phyloP scores from a whole-genome alignment of 1,140 invertebrate genomes.

The Cydia splendana region DNA sequence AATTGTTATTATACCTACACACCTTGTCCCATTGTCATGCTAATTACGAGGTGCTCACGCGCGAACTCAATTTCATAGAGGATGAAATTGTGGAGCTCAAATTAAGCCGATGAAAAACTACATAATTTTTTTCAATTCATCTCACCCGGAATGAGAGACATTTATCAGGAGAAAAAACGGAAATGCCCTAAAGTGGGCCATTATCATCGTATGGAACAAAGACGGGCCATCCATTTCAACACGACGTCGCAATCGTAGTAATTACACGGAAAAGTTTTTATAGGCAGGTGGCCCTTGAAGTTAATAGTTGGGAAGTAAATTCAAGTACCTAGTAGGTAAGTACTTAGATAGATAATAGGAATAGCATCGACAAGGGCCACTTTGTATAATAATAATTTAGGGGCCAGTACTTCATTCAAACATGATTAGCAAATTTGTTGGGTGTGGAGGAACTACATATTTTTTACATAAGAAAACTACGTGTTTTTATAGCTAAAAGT shows the following conservation, averaged over 20 bases:
- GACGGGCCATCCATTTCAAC: constrained; percentile 27
- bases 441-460: too few species aligned
- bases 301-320: constrained; percentile 24
- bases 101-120: constrained; percentile 32
- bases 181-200: constrained; percentile 30
- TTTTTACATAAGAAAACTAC: too few species aligned
- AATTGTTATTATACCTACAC: not conserved
- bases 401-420: too few species aligned
- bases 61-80: not conserved
- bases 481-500: too few species aligned
- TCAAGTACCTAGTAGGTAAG: not conserved
- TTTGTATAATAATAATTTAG: not conserved
- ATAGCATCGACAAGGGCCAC: not conserved
- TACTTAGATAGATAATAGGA: not conserved
- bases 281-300: constrained; percentile 23
- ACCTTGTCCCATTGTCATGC: not conserved
- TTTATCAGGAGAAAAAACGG: constrained; percentile 29
- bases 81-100: not conserved
- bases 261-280: constrained; percentile 24
- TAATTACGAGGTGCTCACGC: not conserved
- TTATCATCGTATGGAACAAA: constrained; percentile 31
- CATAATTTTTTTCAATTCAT: constrained; percentile 28
- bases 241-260: constrained; percentile 3
- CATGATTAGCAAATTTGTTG: too few species aligned
- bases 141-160: constrained; percentile 24